Conservation (phyloP, 1,140 invertebrate species). For the Battus philenor region DNA sequence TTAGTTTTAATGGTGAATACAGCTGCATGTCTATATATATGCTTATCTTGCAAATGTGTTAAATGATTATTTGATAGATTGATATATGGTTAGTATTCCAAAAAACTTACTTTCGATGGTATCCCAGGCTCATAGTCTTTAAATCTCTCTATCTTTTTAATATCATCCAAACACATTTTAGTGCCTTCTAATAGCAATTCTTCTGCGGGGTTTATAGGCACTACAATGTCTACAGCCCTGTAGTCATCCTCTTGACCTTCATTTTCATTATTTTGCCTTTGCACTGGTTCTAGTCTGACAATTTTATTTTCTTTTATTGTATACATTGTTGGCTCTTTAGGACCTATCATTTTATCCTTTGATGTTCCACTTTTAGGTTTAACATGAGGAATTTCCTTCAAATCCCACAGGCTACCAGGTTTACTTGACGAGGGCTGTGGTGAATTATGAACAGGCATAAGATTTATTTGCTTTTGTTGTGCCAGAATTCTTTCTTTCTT, state of each 20-base stretch:
- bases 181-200: constrained; percentile 58
- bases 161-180: constrained; percentile 62
- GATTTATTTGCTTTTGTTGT: constrained; percentile 32
- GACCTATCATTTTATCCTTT: constrained; percentile 30
- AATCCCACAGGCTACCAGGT: constrained; percentile 54
- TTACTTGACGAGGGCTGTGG: constrained; percentile 25
- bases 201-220: constrained; percentile 53
- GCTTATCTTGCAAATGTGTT: too few relatives aligned
- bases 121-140: constrained; percentile 65
- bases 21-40: too few relatives aligned
- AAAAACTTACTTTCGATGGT: constrained; percentile 57
- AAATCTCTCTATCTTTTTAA: constrained; percentile 60
- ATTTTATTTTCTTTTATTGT: constrained; percentile 62
- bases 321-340: constrained; percentile 52
- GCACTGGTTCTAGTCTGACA: constrained; percentile 43
- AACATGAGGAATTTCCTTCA: constrained; percentile 1
- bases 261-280: constrained; percentile 14
- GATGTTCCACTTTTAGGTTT: neutral
- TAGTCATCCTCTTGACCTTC: constrained; percentile 31
- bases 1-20: too few relatives aligned
- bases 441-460: constrained; percentile 22
- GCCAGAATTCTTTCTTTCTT: constrained; percentile 44
- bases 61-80: too few relatives aligned
- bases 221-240: constrained; percentile 53
- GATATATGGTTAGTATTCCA: too few relatives aligned